Conservation (phyloP, 2,113 vertebrate genomes). For the Zeus faber region DNA sequence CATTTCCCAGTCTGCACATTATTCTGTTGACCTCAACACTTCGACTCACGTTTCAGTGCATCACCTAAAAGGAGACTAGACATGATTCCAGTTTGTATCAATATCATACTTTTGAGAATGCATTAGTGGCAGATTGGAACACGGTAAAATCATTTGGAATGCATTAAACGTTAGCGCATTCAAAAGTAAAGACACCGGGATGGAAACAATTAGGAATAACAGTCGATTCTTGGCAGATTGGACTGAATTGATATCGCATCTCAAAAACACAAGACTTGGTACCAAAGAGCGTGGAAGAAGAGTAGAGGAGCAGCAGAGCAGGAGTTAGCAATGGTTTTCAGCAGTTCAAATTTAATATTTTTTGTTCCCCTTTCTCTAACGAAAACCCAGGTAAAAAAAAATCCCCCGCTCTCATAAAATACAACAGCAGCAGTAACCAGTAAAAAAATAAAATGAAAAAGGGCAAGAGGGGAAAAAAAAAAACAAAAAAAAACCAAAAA, state of each 20-base stretch:
- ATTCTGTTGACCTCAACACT: no score
- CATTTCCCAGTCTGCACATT: no score
- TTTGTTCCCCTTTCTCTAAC: constrained; percentile 85
- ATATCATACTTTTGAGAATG: no score
- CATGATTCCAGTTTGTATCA: no score
- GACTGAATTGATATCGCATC: constrained; percentile 1
- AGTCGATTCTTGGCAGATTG: constrained; percentile 16
- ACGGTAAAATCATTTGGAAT: no score
- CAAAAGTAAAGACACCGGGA: no score
- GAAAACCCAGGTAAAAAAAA: constrained; percentile 92
- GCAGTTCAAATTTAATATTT: constrained; percentile 93
- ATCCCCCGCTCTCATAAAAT: constrained; percentile 93
- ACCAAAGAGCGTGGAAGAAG: no score
- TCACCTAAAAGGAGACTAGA: no score
- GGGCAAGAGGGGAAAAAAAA: constrained; percentile 78
- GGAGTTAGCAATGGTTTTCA: constrained; percentile 76
- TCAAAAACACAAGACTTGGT: constrained; percentile 18
- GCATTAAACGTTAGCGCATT: no score
- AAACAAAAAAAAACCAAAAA: constrained; percentile 77
- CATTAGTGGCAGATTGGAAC: no score
- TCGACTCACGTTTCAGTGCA: no score
- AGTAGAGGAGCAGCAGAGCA: constrained; percentile 65
- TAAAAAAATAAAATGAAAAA: constrained; percentile 89
- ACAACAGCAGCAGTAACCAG: constrained; percentile 96
- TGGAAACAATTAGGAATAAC: no score